Conservation (phyloP, 2,113 vertebrate genomes). For the Corythoichthys haematopterus region DNA sequence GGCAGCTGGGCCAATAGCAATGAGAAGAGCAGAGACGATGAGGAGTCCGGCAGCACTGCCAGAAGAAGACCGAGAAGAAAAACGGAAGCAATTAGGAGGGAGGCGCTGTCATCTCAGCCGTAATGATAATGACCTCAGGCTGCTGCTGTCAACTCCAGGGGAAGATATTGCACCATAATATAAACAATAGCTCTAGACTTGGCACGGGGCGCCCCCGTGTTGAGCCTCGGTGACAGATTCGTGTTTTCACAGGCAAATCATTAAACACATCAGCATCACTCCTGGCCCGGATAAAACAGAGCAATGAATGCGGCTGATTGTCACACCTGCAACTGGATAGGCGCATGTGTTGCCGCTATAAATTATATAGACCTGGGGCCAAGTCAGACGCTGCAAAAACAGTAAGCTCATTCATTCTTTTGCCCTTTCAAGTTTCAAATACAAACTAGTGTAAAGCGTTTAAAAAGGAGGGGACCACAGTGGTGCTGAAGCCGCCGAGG, state of each 20-base stretch:
- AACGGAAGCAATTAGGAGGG: slow-evolving; percentile 64
- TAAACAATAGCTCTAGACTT: slow-evolving; percentile 67
- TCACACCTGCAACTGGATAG: slow-evolving; percentile 71
- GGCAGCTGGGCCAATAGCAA: slow-evolving; percentile 75
- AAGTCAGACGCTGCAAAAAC: slow-evolving; percentile 59
- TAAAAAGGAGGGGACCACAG: slow-evolving; percentile 51
- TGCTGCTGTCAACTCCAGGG: slow-evolving; percentile 52
- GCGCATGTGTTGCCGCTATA: slow-evolving; percentile 51
- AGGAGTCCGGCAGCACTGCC: slow-evolving; percentile 74
- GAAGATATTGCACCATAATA: slow-evolving; percentile 61
- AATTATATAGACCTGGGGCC: slow-evolving; percentile 60
- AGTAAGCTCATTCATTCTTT: slow-evolving; percentile 69
- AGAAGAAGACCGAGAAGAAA: slow-evolving; percentile 25
- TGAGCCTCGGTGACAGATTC: slow-evolving; percentile 48
- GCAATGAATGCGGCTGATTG: slow-evolving; percentile 62
- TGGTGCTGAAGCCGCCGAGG: slow-evolving; percentile 64
- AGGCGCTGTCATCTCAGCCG: slow-evolving; percentile 56
- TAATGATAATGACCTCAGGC: slow-evolving; percentile 60
- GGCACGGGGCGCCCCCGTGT: slow-evolving; percentile 34
- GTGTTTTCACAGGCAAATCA: slow-evolving; percentile 65
- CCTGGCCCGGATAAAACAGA: slow-evolving; percentile 31
- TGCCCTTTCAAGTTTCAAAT: slow-evolving; percentile 66
- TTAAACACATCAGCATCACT: slow-evolving; percentile 53
- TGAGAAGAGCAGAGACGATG: slow-evolving; percentile 72
- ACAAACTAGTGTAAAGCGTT: slow-evolving; percentile 62